Evolutionary conservation across 2,797 vertebrate genomes (phyloP).

Genomic region (Spinus pinus): DNA sequence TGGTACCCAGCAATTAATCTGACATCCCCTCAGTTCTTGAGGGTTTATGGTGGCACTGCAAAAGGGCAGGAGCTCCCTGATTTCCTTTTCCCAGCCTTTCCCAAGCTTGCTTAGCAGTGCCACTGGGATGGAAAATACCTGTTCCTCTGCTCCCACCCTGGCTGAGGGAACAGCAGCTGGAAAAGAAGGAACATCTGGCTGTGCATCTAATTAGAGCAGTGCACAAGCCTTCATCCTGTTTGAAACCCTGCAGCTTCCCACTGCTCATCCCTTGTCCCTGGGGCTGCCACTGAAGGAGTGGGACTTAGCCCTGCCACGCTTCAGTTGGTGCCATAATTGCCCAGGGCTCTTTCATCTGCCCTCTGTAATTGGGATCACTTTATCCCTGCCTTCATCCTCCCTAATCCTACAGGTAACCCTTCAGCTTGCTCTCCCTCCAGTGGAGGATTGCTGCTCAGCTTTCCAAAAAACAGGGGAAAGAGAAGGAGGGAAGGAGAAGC

Average conservation of each 20-base stretch:
- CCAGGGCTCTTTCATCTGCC: not conserved
- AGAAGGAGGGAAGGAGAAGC: not conserved
- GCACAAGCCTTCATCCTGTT: not conserved
- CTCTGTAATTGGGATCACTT: conserved; percentile 24
- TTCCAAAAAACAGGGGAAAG: not conserved
- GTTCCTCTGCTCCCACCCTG: not conserved
- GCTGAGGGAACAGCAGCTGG: not conserved
- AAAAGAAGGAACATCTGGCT: not conserved
- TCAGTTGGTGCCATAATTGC: not conserved
- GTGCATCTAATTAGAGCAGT: not conserved
- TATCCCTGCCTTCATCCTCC: not conserved
- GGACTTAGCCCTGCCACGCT: not conserved
- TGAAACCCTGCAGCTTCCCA: not conserved
- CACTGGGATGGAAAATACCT: not conserved
- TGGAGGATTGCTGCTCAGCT: not conserved
- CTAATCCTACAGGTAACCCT: not conserved
- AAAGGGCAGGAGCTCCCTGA: not conserved
- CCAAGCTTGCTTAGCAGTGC: not conserved
- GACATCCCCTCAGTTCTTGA: not conserved
- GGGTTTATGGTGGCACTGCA: not conserved
- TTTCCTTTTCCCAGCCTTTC: not conserved
- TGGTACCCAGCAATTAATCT: not conserved
- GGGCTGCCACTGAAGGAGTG: not conserved
- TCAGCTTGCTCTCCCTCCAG: not conserved
- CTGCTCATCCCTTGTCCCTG: not conserved